Evolutionary conservation across 1,140 invertebrate genomes (phyloP), one percentile per base, ranked within the genome.

Genomic region (Drosophila aff.): DNA sequence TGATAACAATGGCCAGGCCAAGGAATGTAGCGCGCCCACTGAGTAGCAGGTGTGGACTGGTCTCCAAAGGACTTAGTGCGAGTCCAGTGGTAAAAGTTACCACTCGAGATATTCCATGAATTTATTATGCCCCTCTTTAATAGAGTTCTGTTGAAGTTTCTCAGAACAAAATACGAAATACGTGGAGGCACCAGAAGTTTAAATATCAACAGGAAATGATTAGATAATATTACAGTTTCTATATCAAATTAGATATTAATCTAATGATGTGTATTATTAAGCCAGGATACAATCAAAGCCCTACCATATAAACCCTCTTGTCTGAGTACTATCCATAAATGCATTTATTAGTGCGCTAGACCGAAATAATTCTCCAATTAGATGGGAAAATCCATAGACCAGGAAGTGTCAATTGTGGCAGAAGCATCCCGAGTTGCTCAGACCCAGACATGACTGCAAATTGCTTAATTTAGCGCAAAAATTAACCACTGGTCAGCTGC

Each of bases 381-480:
- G 84, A 84, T 62, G 59, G 72, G 66, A 33, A 68, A 69, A 75
- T 41, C 49, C 49, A 47, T 81, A 59, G 52, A 57, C 67, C 58
- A 66, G 38, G 21, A 41, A 60, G 74, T 53, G 46, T 41, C 26
- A 33, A 52, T 49, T 52, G 64, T 46, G 36, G 53, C 41, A 46
- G 26, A 33, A 36, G 46, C 55, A 31, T 41, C 26, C 23, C 28
- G 41, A 46, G 18, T 21, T 58, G 31, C 62, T 21, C 33, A 33
- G 33, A 55, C 36, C 63, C 69, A 81, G 84, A 57, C 64, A 57
- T 59, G 66, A 53, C 26, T 66, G 69, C 26, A 84, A 89, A 89
- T 89, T 89, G 84, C 81, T 89, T 89, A 89, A 89, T 89, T 89
- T 89, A 89, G 84, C 85, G 84, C 85, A 79, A 78, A 79, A 89